These are phyloP conservation scores for Megalopta genalis DNA, from an alignment of 1,140 invertebrate genomes.

Conservation along the genomic window DNA sequence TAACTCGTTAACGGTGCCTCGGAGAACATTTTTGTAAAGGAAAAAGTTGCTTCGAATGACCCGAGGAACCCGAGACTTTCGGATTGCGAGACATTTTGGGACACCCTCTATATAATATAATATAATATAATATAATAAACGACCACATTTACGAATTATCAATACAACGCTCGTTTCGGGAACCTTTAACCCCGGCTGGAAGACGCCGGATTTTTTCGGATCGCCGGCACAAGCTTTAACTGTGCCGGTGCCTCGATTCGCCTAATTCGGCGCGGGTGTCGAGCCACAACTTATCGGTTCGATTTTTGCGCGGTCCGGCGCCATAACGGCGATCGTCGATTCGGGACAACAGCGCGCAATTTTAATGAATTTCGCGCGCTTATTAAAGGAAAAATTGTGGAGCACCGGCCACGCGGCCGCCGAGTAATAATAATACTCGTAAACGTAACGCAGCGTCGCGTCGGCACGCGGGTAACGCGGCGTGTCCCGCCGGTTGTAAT, in stretches of 20 bases:
- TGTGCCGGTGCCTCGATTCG: neutral
- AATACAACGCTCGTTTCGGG: no score
- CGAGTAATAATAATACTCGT: constrained; percentile 15
- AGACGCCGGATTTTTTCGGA: no score
- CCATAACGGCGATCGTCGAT: neutral
- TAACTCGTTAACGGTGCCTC: no score
- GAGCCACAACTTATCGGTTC: no score
- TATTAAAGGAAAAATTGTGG: constrained; percentile 4
- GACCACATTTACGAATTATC: no score
- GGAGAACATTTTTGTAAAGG: no score
- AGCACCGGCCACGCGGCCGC: neutral
- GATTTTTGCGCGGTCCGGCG: neutral
- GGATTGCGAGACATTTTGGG: no score
- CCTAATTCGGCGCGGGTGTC: neutral
- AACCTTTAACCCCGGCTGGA: no score
- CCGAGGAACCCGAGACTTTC: no score
- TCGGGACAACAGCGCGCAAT: neutral
- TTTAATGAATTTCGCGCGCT: neutral
- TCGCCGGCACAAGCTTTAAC: neutral
- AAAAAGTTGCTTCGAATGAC: no score
- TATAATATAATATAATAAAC: no score
- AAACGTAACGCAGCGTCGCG: constrained; percentile 6
- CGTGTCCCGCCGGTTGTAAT: neutral
- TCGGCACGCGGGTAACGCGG: neutral
- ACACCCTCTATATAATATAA: no score